Conservation (phyloP, 2,113 vertebrate genomes). For the Ctenodactylus gundi region DNA sequence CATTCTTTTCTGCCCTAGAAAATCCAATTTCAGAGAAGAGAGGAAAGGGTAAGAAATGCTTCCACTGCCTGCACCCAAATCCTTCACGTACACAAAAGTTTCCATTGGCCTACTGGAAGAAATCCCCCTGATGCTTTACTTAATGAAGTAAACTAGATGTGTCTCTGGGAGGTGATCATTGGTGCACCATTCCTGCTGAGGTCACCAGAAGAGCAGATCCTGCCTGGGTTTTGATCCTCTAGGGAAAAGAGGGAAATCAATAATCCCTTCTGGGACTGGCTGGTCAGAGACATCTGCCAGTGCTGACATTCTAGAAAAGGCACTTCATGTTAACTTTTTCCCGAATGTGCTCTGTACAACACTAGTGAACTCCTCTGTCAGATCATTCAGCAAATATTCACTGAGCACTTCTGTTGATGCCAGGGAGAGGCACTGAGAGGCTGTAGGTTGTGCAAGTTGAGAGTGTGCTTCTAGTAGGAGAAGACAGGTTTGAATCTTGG, state of each 20-base stretch:
- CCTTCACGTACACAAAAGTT: conserved; percentile 43
- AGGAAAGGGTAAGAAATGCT: conserved; percentile 49
- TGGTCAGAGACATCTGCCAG: not conserved
- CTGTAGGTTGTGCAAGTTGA: not conserved
- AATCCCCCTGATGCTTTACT: not conserved
- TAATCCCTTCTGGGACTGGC: not conserved
- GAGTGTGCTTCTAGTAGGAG: not conserved
- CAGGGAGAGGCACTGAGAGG: not conserved
- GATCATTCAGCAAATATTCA: not conserved
- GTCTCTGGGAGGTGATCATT: not conserved
- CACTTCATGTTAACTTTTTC: not conserved
- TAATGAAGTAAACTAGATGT: not conserved
- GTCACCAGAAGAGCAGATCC: not conserved
- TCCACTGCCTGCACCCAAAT: conserved; percentile 52
- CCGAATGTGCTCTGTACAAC: not conserved
- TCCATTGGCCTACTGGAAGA: not conserved
- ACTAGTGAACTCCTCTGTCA: not conserved
- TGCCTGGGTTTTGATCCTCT: not conserved
- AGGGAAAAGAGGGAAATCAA: not conserved
- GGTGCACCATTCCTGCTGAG: fast-evolving
- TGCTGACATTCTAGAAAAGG: not conserved
- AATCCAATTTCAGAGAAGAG: conserved; percentile 77
- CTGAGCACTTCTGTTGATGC: not conserved
- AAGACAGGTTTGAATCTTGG: not conserved
- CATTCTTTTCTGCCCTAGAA: conserved; percentile 79